phyloP scores from a whole-genome alignment of 2,113 vertebrate genomes.

The Regulus satrapa region DNA sequence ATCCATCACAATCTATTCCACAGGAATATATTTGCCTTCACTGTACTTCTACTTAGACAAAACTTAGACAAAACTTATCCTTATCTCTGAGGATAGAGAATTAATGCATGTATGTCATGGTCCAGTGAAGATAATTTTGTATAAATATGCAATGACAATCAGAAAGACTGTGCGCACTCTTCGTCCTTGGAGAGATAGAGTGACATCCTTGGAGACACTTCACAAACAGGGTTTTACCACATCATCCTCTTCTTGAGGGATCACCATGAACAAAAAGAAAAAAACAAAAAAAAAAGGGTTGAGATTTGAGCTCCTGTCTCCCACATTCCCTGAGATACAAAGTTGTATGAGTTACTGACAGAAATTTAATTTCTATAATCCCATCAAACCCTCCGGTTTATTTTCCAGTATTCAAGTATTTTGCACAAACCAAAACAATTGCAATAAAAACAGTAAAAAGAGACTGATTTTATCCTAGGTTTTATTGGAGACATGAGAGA shows the following conservation, averaged over 20 bases:
- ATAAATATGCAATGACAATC: not conserved
- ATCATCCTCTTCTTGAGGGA: not conserved
- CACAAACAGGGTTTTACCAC: not conserved
- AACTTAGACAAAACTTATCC: too few relatives aligned
- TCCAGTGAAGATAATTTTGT: not conserved
- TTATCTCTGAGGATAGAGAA: not conserved
- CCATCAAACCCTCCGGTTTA: rapidly evolving
- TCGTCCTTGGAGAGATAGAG: too few relatives aligned
- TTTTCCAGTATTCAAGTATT: not conserved
- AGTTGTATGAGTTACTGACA: not conserved
- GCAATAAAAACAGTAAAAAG: not conserved
- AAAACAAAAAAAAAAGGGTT: not conserved
- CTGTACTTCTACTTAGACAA: not conserved
- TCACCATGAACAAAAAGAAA: not conserved
- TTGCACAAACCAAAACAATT: not conserved
- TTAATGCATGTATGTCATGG: not conserved
- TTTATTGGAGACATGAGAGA: not conserved
- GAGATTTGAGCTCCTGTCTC: not conserved
- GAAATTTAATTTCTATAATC: not conserved
- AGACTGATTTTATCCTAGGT: not conserved
- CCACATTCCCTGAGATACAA: not conserved
- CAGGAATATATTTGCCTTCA: not conserved
- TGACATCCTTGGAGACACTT: not conserved
- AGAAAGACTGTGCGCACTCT: too few relatives aligned
- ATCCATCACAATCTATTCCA: not conserved